Conservation (phyloP, 1,140 invertebrate genomes). For the Papilio xuthus region DNA sequence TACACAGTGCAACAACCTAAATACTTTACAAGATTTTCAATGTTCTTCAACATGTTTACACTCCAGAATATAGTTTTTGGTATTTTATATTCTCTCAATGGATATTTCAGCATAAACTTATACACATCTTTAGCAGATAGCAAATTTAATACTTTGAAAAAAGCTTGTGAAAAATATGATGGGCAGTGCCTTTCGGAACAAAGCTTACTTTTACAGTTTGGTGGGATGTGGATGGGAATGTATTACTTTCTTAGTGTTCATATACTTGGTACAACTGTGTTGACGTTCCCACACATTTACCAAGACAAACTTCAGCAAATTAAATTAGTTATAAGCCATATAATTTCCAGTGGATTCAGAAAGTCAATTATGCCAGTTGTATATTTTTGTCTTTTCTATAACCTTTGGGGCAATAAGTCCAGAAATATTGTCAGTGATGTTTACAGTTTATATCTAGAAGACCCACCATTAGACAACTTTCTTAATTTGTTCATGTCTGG, state of each 20-base stretch:
- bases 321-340: slow-evolving; percentile 80
- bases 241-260: slow-evolving; percentile 85
- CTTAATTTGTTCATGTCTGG: slow-evolving; percentile 78
- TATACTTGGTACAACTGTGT: slow-evolving; percentile 79
- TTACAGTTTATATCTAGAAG: slow-evolving; percentile 80
- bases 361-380: slow-evolving; percentile 83
- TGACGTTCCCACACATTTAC: slow-evolving; percentile 86
- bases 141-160: slow-evolving; percentile 78
- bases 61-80: slow-evolving; percentile 83
- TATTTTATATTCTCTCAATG: slow-evolving; percentile 82
- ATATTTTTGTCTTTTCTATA: slow-evolving; percentile 84
- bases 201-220: slow-evolving; percentile 83
- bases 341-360: slow-evolving; percentile 82
- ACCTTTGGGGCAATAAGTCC: slow-evolving; percentile 79
- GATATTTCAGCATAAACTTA: slow-evolving; percentile 83
- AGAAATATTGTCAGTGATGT: slow-evolving; percentile 70
- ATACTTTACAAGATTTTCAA: slow-evolving; percentile 83
- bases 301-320: slow-evolving; percentile 85
- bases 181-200: slow-evolving; percentile 73
- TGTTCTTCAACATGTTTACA: slow-evolving; percentile 83
- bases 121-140: slow-evolving; percentile 83
- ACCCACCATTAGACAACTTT: slow-evolving; percentile 80
- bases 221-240: slow-evolving; percentile 86
- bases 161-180: slow-evolving; percentile 67
- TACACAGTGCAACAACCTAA: slow-evolving; percentile 73